Conservation (phyloP, 2,888 invertebrate species). For the Tipula unca region DNA sequence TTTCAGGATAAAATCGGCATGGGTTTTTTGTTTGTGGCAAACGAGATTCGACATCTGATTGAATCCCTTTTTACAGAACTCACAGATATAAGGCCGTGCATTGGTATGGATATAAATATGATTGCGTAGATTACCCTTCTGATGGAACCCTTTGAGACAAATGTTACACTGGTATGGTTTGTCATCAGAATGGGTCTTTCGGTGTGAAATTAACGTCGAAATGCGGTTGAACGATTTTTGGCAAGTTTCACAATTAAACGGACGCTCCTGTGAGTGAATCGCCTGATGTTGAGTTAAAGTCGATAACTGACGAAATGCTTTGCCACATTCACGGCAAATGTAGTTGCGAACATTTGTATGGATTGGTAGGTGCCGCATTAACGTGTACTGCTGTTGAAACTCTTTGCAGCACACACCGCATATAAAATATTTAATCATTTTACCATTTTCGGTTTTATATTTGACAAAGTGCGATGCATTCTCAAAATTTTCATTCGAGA, state of each 20-base stretch:
- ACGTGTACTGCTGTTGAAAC: conserved; percentile 66
- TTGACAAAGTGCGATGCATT: conserved; percentile 57
- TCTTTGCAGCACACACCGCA: conserved; percentile 66
- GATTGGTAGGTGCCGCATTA: conserved; percentile 66
- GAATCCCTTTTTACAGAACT: conserved; percentile 64
- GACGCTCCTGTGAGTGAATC: conserved; percentile 67
- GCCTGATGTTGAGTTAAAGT: conserved; percentile 68
- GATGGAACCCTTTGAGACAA: conserved; percentile 71
- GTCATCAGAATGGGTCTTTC: conserved; percentile 65
- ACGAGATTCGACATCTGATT: conserved; percentile 75
- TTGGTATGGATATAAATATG: conserved; percentile 72
- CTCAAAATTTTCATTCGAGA: conserved; percentile 47
- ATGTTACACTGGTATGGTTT: conserved; percentile 66
- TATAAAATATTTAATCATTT: conserved; percentile 62
- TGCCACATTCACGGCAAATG: conserved; percentile 62
- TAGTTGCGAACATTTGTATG: conserved; percentile 71
- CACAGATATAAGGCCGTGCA: conserved; percentile 68
- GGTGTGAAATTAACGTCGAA: conserved; percentile 70
- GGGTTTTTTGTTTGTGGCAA: conserved; percentile 51
- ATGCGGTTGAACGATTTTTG: conserved; percentile 70
- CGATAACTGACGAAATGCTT: conserved; percentile 65
- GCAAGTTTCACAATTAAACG: conserved; percentile 65
- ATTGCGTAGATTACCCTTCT: conserved; percentile 72
- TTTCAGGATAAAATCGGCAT: conserved; percentile 21
- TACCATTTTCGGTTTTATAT: conserved; percentile 56